A percentile compares a stretch with the other conserved stretches of the same genome.
These are phyloP conservation scores for Antheraea assamensis DNA, from an alignment of 2,888 invertebrate species.

Conservation along the genomic window DNA sequence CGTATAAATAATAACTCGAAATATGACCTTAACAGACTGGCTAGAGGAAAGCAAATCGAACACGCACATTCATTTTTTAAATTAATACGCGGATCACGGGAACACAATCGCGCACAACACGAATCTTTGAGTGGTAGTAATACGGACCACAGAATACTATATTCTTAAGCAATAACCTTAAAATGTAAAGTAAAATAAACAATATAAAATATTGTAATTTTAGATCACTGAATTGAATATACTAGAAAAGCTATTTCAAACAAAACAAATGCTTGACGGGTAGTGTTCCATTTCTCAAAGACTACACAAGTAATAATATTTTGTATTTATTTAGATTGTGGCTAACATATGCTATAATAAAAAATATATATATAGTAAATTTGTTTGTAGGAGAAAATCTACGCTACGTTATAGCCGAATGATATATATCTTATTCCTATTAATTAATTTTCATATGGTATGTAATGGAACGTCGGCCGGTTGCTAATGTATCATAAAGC, in stretches of 20 bases:
- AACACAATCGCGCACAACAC: not conserved
- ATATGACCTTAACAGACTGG: not conserved
- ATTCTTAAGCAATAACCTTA: too few species aligned
- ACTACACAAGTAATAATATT: too few species aligned
- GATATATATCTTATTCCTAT: too few species aligned
- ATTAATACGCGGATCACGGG: not conserved
- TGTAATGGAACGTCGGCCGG: too few species aligned
- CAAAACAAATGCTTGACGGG: not conserved
- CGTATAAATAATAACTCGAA: not conserved
- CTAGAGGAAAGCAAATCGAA: not conserved
- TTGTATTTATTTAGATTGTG: too few species aligned
- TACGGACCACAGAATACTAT: too few species aligned
- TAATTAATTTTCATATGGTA: too few species aligned
- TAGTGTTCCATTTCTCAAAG: too few species aligned
- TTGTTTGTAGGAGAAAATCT: too few species aligned
- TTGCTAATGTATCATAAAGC: not conserved
- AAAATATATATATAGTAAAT: too few species aligned
- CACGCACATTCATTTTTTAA: not conserved
- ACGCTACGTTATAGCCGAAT: too few species aligned
- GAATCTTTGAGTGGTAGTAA: not conserved
- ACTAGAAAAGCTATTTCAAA: not conserved
- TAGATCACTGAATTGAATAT: not conserved
- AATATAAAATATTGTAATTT: not conserved
- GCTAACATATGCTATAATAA: too few species aligned
- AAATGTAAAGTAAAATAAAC: not conserved